A percentile compares a stretch with the other conserved stretches of the same genome.
Evolutionary conservation across 1,140 invertebrate genomes (phyloP).

Genomic region (Sipha flava): DNA sequence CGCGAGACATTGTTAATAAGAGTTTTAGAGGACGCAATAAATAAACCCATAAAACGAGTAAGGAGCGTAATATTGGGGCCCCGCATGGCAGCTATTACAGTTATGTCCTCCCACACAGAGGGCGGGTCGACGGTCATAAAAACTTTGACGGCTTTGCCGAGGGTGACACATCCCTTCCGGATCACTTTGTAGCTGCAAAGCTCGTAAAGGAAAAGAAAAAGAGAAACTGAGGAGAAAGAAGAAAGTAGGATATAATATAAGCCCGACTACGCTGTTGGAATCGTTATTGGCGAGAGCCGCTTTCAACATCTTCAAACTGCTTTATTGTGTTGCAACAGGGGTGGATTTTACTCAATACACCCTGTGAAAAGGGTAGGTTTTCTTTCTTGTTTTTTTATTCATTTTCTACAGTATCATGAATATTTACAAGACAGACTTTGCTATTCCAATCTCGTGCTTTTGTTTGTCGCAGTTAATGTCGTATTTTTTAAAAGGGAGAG

Average conservation of each 20-base stretch:
- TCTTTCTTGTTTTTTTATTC: not conserved
- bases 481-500: not conserved
- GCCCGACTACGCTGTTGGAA: not conserved
- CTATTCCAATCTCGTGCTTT: slow-evolving; percentile 18
- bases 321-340: slow-evolving; percentile 23
- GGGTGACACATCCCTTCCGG: slow-evolving; percentile 15
- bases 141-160: slow-evolving; percentile 15
- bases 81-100: slow-evolving; percentile 7
- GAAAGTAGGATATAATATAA: slow-evolving; percentile 18
- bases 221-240: not conserved
- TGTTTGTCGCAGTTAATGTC: slow-evolving; percentile 13
- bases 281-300: slow-evolving; percentile 25
- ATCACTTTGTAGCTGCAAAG: slow-evolving; percentile 28
- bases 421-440: slow-evolving; percentile 26
- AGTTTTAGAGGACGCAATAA: slow-evolving; percentile 26
- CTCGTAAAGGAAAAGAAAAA: not conserved
- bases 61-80: not conserved
- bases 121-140: slow-evolving; percentile 6
- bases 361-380: slow-evolving; percentile 6
- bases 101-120: not conserved
- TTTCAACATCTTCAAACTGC: slow-evolving; percentile 32
- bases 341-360: slow-evolving; percentile 19
- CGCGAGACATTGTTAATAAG: slow-evolving; percentile 28
- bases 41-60: slow-evolving; percentile 20
- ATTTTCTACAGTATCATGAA: slow-evolving; percentile 4